These are phyloP conservation scores for Caligus rogercresseyi DNA, from an alignment of 1,140 invertebrate species.

Conservation along the genomic window DNA sequence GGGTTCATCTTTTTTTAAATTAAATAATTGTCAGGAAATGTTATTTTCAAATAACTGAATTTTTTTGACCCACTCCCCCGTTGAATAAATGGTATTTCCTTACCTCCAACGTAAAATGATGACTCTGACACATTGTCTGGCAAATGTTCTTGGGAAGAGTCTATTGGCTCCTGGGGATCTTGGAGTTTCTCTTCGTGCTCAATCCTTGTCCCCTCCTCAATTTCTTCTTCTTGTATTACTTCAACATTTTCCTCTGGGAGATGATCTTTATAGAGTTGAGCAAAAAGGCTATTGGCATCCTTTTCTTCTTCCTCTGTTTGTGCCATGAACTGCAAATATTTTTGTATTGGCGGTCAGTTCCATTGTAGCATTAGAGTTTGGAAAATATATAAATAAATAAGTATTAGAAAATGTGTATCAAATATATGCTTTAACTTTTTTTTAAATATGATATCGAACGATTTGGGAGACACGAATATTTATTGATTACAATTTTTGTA, in stretches of 20 bases:
- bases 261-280: too few relatives aligned
- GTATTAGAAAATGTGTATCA: neutral
- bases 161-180: neutral
- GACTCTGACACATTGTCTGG: neutral
- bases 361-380: too few relatives aligned
- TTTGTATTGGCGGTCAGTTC: too few relatives aligned
- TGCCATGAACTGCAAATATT: neutral
- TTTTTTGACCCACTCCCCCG: too few relatives aligned
- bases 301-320: neutral
- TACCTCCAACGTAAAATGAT: neutral
- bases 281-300: neutral
- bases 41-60: neutral
- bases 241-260: too few relatives aligned
- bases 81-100: neutral
- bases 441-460: neutral
- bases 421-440: too few relatives aligned
- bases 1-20: too few relatives aligned
- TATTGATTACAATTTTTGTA: too few relatives aligned
- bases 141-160: neutral
- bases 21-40: neutral
- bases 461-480: too few relatives aligned
- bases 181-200: neutral
- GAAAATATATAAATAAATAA: neutral
- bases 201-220: neutral
- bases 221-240: neutral